Evolutionary conservation across 2,113 vertebrate species (phyloP), one percentile per base, ranked within the genome.

Genomic region (Sitta europaea): DNA sequence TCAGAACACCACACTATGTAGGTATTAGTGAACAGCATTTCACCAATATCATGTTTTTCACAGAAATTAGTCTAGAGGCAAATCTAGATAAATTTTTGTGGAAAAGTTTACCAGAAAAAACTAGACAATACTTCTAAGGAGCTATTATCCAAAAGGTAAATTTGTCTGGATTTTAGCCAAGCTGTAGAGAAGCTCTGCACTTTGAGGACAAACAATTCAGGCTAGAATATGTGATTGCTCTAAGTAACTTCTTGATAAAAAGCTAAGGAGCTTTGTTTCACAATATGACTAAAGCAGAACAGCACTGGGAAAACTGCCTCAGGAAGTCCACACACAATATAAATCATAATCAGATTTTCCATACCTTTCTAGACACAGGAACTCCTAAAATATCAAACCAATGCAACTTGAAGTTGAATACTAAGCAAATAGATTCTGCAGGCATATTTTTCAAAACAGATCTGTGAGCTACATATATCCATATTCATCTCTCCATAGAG

Each of bases 311-410:
- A 98, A 98, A 92, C 90, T 93, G 84, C 93, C 90, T 94, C 97
- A 98, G 98, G 97, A 98, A 98, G 97, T 97, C 94, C 91, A 96
- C 87, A 96, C 86, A 98, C 97, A 98, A 97, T 98, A 96, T 98
- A 96, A 98, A 96, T 95, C 94, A 96, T 31, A 78, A 92, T 95
- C 93, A 97, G 86, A 95, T 89, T 97, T 98, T 97, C 98, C 97
- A 97, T 90, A 97, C 93, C 83, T 97, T 97, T 97, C 97, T 95
- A 97, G 97, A 94, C 75, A 90, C 91, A 97, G 98, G 97, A 98
- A 98, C 92, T 96, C 98, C 88, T 96, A 97, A 98, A 98, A 97
- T 98, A 98, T 58, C 96, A 94, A 86, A 76, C 89, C 81, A 94
- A 74, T 53, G 77, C 17, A 21, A 95, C 79, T 65, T 33, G 63